A percentile compares a stretch with the other conserved stretches of the same genome.
Evolutionary conservation across 2,888 invertebrate genomes (phyloP).

Genomic region (Crematogaster levior): DNA sequence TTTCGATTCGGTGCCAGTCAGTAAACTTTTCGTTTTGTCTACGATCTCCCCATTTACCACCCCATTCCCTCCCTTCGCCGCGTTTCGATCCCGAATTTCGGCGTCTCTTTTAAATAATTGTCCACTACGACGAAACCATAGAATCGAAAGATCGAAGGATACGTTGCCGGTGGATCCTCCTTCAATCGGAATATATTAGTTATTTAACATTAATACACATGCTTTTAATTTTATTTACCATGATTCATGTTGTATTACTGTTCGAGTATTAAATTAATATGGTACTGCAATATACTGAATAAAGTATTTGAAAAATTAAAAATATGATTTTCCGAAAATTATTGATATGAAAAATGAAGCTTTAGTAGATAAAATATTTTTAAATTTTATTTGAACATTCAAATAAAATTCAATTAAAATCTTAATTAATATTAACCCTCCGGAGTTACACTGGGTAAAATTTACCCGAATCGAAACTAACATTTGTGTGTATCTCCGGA

Average conservation of each 20-base stretch:
- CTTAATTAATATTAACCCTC: neutral
- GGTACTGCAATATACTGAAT: neutral
- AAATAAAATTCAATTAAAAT: neutral
- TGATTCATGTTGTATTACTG: neutral
- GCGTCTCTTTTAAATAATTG: conserved; percentile 81
- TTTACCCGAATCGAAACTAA: too few species aligned
- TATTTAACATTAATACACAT: neutral
- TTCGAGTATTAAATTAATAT: neutral
- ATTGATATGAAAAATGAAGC: neutral
- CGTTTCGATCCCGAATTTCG: conserved; percentile 79
- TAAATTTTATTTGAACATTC: neutral
- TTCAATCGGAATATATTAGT: conserved; percentile 68
- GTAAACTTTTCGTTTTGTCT: conserved; percentile 73
- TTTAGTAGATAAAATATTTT: neutral
- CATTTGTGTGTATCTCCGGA: too few species aligned
- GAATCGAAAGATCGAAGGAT: conserved; percentile 71
- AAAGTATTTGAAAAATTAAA: neutral
- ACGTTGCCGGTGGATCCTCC: conserved; percentile 68
- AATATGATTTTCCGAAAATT: neutral
- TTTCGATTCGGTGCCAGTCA: conserved; percentile 76
- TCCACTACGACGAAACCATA: conserved; percentile 71
- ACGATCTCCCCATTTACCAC: conserved; percentile 47
- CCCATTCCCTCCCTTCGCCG: conserved; percentile 51
- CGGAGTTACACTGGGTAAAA: too few species aligned
- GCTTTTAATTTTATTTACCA: neutral